phyloP scores from a whole-genome alignment of 2,113 vertebrate species.

The Murina feae region DNA sequence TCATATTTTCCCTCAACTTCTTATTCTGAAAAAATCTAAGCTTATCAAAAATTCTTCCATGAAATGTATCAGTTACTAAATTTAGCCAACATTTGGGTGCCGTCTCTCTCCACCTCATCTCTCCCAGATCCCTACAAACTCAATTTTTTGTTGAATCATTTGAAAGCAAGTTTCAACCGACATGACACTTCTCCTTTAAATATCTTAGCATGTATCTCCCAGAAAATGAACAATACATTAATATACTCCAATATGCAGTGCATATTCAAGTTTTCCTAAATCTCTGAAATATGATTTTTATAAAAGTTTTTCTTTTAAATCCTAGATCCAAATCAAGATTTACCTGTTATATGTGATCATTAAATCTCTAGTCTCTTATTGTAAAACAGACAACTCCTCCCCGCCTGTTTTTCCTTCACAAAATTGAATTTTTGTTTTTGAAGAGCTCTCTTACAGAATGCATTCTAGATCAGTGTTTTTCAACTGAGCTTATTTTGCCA shows the following conservation, averaged over 20 bases:
- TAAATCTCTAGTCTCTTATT: not conserved
- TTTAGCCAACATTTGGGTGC: not conserved
- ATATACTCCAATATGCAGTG: not conserved
- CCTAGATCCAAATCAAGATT: not conserved
- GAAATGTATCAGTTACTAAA: not conserved
- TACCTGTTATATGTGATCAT: not conserved
- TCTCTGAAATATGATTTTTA: not conserved
- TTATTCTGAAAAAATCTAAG: not conserved
- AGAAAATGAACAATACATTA: not conserved
- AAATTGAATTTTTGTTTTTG: not conserved
- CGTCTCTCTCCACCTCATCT: not conserved
- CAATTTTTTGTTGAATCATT: not conserved
- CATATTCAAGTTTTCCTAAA: not conserved
- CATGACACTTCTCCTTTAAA: not conserved
- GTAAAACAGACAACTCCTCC: not conserved
- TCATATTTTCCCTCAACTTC: not conserved
- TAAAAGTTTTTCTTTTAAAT: not conserved
- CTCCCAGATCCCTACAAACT: not conserved
- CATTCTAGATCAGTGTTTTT: not conserved
- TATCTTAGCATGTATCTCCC: not conserved
- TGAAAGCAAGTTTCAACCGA: slow-evolving; percentile 8
- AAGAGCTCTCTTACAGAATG: not conserved
- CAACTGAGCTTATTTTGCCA: not conserved
- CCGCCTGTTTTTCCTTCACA: not conserved
- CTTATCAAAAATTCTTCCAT: not conserved